Evolutionary conservation across 2,797 vertebrate genomes (phyloP).

Genomic region (Myiotriccus ornatus): DNA sequence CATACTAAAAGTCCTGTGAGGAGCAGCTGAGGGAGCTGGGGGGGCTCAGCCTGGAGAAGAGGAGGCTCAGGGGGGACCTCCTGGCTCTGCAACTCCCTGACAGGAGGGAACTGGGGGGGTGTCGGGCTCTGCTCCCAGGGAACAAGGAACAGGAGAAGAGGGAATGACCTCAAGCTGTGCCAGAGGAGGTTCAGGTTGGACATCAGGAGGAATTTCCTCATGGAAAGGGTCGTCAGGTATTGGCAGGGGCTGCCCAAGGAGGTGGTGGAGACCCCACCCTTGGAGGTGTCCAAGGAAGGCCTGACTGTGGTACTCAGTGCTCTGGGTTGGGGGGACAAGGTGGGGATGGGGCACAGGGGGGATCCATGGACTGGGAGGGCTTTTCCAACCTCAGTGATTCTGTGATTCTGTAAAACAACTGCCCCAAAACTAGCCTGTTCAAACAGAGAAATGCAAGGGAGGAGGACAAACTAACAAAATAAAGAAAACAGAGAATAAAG

Average conservation of each 20-base stretch:
- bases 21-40: neutral
- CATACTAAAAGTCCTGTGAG: neutral
- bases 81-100: neutral
- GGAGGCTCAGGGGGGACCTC: neutral
- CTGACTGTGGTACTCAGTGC: fast-evolving
- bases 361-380: neutral
- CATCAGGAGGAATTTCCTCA: neutral
- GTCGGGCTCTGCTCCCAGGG: neutral
- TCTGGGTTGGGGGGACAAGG: neutral
- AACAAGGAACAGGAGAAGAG: neutral
- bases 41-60: neutral
- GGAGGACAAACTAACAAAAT: neutral
- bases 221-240: fast-evolving
- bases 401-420: neutral
- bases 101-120: neutral
- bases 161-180: neutral
- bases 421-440: neutral
- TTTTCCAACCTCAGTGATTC: neutral
- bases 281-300: neutral
- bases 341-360: fast-evolving
- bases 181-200: neutral
- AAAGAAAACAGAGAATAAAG: neutral
- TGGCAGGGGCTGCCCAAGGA: neutral
- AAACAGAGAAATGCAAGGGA: neutral
- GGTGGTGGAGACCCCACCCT: neutral